Evolutionary conservation across 2,888 invertebrate genomes (phyloP).

Genomic region (Siphlonurus alternatus): DNA sequence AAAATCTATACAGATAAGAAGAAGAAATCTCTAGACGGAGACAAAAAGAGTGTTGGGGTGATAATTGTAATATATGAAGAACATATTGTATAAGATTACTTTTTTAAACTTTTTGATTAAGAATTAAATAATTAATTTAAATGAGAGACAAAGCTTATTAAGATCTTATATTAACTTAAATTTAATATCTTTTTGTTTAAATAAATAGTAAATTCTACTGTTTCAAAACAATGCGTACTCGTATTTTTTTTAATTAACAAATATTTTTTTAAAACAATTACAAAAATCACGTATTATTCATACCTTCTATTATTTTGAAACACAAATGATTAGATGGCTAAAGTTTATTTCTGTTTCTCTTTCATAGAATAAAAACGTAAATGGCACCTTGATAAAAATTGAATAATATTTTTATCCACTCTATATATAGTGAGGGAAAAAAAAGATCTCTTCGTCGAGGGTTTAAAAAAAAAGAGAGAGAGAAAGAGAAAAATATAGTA

Average conservation of each 20-base stretch:
- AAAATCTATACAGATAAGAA: neutral
- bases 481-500: neutral
- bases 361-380: too few species aligned
- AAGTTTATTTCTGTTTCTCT: too few species aligned
- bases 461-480: neutral
- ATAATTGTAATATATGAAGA: neutral
- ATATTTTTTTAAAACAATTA: too few species aligned
- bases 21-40: neutral
- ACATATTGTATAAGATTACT: neutral
- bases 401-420: neutral
- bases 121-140: conserved; percentile 1
- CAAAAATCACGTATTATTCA: too few species aligned
- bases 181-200: too few species aligned
- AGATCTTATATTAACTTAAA: neutral
- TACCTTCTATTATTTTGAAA: too few species aligned
- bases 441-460: neutral
- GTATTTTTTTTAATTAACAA: too few species aligned
- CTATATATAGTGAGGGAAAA: neutral
- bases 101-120: neutral
- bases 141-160: neutral
- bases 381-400: neutral
- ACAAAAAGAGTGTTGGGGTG: neutral
- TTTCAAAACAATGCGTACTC: too few species aligned
- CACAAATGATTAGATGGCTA: too few species aligned
- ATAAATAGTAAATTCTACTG: too few species aligned